Evolutionary conservation across 2,797 vertebrate species (phyloP), one percentile per base, ranked within the genome.

Genomic region (Florisuga fusca): DNA sequence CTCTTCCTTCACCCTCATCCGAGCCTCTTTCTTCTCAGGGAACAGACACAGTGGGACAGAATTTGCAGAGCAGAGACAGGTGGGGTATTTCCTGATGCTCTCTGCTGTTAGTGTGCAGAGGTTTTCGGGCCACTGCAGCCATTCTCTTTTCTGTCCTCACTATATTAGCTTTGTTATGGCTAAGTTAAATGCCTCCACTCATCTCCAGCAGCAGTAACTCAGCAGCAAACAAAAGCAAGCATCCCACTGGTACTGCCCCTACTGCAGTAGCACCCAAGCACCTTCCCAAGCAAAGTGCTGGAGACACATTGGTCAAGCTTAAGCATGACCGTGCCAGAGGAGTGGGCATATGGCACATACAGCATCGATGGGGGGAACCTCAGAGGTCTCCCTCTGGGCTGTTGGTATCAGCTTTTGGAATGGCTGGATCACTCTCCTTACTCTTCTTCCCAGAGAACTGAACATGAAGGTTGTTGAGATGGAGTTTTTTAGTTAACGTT

Each of bases 261-360:
- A 6, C 55, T 36, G 45, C 72, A 36, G 33, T 10, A 68, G 50
- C 12, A 82, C 25, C 58, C 26, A 51, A 71, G 29, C 48, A 55
- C 18, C 27, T 50, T 61, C 46, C 50, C 0, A 0, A 29, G 8
- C 21, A 21, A 38, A 7, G 10, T 34, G 18, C 34, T 55, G 26
- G 27, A 33, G 9, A 27, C 46, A 75, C 25, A 41, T 41, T 41
- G 38, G 14, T 41, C 38, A 41, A 62, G 33, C 38, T 64, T 59
- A 57, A 64, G 33, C 38, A 26, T 2, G 33, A 31, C 38, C 6
- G 0, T 33, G n/a, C 34, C 41, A 55, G 20, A 23, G 64, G 18
- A 77, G 15, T 7, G 8, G 26, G 9, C 1, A 0, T 21, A 31
- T 1, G 21, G 57, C 38, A 63, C 31, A 9, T 2, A 26, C 2